These are phyloP conservation scores for Pangasianodon hypophthalmus DNA, from an alignment of 2,113 vertebrate species.

Conservation along the genomic window DNA sequence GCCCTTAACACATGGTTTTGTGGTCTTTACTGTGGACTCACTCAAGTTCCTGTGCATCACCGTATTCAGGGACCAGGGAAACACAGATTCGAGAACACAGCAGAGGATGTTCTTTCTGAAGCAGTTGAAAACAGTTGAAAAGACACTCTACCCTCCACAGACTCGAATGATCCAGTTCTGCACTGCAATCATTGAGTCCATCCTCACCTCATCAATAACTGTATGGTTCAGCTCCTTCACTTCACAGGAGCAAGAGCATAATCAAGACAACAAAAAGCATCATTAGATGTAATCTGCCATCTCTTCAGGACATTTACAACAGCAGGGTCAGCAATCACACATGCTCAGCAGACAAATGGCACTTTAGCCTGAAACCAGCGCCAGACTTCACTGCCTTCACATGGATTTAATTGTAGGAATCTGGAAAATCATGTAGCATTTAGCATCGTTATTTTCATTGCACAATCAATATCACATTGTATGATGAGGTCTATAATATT, in stretches of 20 bases:
- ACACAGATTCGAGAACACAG: not conserved
- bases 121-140: not conserved
- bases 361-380: too few relatives aligned
- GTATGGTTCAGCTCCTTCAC: not conserved
- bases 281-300: slow-evolving; percentile 16
- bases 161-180: not conserved
- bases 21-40: not conserved
- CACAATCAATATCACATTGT: not conserved
- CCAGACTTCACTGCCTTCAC: not conserved
- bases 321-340: not conserved
- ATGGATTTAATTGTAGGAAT: not conserved
- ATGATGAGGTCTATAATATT: not conserved
- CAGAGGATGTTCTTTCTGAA: not conserved
- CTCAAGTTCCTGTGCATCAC: not conserved
- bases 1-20: not conserved
- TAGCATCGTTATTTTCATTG: not conserved
- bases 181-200: not conserved
- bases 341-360: not conserved
- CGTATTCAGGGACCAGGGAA: not conserved
- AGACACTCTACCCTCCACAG: too few relatives aligned
- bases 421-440: not conserved
- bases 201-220: not conserved
- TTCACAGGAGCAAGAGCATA: not conserved
- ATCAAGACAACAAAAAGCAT: slow-evolving; percentile 15
- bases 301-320: not conserved